phyloP scores from a whole-genome alignment of 1,140 invertebrate species.

The Drosophila orosa region DNA sequence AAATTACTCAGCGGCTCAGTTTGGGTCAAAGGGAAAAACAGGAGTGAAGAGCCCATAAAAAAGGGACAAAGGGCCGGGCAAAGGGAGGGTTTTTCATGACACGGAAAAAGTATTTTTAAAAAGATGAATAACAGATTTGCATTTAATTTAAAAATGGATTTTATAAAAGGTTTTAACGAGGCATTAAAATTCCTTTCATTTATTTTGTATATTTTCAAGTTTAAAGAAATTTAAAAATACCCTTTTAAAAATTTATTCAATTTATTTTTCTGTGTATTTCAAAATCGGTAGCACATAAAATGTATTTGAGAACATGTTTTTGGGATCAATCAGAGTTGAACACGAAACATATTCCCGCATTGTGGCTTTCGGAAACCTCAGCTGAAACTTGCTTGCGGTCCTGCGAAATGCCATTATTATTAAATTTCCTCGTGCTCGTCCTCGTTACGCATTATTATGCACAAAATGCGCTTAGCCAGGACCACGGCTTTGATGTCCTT shows the following conservation, averaged over 20 bases:
- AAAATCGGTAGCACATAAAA: not conserved
- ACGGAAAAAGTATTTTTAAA: conserved; percentile 10
- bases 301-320: conserved; percentile 7
- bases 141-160: not conserved
- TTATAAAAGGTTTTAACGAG: not conserved
- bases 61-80: conserved; percentile 37
- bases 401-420: conserved; percentile 45
- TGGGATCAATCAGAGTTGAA: conserved; percentile 41
- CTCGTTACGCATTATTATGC: conserved; percentile 74
- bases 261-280: conserved; percentile 8
- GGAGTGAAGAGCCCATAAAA: conserved; percentile 39
- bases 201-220: not conserved
- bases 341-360: conserved; percentile 20
- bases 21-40: conserved; percentile 27
- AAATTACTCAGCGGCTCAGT: conserved; percentile 72
- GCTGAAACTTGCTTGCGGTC: conserved; percentile 14
- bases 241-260: not conserved
- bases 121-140: not conserved
- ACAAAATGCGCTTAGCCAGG: conserved; percentile 65
- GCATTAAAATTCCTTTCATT: not conserved
- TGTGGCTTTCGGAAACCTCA: conserved; percentile 11
- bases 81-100: not conserved
- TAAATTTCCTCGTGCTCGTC: conserved; percentile 27
- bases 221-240: not conserved
- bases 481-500: conserved; percentile 70